A percentile compares a stretch with the other conserved stretches of the same genome.
These are phyloP conservation scores for Platycnemis pennipes DNA, from an alignment of 2,888 invertebrate species.

Conservation along the genomic window DNA sequence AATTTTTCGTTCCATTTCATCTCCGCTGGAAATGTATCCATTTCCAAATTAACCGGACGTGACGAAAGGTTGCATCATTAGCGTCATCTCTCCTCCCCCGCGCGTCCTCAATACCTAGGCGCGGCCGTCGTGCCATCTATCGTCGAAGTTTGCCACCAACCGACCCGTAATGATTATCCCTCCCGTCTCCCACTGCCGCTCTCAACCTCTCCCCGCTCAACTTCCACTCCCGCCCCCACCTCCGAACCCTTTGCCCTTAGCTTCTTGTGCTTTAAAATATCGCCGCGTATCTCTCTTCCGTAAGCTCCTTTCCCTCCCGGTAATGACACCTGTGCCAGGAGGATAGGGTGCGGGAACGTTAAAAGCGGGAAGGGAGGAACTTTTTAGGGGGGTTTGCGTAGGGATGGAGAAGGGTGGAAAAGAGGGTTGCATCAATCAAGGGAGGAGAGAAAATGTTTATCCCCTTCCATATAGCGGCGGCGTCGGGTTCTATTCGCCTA, in stretches of 20 bases:
- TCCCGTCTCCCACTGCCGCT: not conserved
- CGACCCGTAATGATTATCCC: not conserved
- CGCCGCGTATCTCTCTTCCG: conserved; percentile 38
- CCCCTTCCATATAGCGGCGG: not conserved
- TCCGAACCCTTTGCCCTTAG: not conserved
- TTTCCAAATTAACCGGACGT: not conserved
- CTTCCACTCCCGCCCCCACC: not conserved
- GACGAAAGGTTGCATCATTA: not conserved
- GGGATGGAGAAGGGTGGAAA: not conserved
- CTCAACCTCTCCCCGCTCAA: not conserved
- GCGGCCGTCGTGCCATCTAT: not conserved
- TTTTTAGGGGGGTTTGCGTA: not conserved
- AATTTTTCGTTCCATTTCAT: not conserved
- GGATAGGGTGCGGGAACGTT: conserved; percentile 5
- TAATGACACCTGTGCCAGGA: conserved; percentile 41
- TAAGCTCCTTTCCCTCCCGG: conserved; percentile 50
- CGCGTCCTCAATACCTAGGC: not conserved
- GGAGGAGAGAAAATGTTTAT: conserved; percentile 37
- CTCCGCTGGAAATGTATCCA: not conserved
- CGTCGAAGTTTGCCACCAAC: not conserved
- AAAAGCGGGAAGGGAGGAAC: not conserved
- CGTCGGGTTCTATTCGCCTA: not conserved
- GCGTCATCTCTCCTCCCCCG: not conserved
- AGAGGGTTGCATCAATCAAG: conserved; percentile 37
- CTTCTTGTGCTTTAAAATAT: conserved; percentile 34